Percentiles rank a stretch among this genome's conserved stretches.
Evolutionary conservation across 2,797 vertebrate genomes (phyloP).

Genomic region (Aphelocoma californica): DNA sequence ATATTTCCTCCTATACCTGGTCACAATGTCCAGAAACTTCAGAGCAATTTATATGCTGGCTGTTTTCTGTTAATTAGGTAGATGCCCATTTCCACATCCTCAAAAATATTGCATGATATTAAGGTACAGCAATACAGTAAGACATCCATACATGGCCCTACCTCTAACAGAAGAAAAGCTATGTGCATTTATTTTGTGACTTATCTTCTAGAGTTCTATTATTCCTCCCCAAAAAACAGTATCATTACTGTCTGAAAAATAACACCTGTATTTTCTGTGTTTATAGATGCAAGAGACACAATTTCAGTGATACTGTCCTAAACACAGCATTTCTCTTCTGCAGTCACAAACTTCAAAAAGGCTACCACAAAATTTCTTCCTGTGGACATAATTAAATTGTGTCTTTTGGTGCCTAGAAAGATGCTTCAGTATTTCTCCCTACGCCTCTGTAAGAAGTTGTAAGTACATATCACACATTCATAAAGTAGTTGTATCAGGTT

Average conservation of each 20-base stretch:
- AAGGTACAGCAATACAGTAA: neutral
- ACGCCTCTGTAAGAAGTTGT: neutral
- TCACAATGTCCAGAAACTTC: neutral
- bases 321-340: neutral
- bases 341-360: neutral
- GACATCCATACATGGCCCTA: neutral
- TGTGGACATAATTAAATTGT: neutral
- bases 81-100: neutral
- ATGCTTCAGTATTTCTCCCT: neutral
- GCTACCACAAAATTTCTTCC: neutral
- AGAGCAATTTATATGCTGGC: neutral
- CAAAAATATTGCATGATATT: neutral
- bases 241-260: neutral
- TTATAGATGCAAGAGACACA: neutral
- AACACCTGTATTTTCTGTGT: neutral
- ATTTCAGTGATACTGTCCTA: neutral
- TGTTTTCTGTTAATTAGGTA: neutral
- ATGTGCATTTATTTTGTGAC: neutral
- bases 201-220: neutral
- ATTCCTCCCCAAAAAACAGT: neutral
- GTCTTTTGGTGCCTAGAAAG: neutral
- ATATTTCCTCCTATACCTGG: neutral
- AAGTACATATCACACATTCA: neutral
- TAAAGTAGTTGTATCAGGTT: neutral
- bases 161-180: neutral